These are phyloP conservation scores for Aphrophora alni DNA, from an alignment of 2,888 invertebrate species.

Conservation along the genomic window DNA sequence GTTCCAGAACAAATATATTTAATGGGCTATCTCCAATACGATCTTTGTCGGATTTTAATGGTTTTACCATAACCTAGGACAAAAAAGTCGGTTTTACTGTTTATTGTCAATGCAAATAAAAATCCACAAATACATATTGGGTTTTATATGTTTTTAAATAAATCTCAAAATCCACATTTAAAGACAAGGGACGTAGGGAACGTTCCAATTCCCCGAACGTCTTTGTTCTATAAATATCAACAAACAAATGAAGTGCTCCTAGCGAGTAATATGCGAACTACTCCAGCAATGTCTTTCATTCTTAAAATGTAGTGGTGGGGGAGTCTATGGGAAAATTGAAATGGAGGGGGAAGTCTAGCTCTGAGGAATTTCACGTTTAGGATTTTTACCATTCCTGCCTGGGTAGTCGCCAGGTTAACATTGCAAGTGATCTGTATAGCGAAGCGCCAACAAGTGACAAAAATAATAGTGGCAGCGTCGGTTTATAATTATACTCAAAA, in stretches of 20 bases:
- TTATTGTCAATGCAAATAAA: too few species aligned
- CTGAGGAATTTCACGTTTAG: conserved; percentile 28
- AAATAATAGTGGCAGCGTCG: background rate
- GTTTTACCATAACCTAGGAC: too few species aligned
- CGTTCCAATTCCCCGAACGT: background rate
- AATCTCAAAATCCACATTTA: too few species aligned
- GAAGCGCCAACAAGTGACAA: background rate
- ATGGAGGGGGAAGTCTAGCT: conserved; percentile 21
- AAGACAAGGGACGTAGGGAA: background rate
- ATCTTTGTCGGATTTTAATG: too few species aligned
- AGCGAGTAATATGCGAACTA: conserved; percentile 45
- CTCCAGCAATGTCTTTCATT: conserved; percentile 44
- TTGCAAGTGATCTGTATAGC: background rate
- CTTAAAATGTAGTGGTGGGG: conserved; percentile 30
- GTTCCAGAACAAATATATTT: too few species aligned
- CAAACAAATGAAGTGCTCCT: conserved; percentile 52
- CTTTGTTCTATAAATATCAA: conserved; percentile 6
- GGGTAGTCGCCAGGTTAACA: conserved; percentile 31
- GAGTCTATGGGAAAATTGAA: conserved; percentile 29
- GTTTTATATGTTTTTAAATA: too few species aligned
- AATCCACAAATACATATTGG: too few species aligned
- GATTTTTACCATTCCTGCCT: conserved; percentile 35
- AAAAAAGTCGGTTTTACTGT: too few species aligned
- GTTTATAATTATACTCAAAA: background rate
- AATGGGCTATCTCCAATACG: too few species aligned